Evolutionary conservation across 2,797 vertebrate species (phyloP), one percentile per base, ranked within the genome.

Genomic region (Pygocentrus nattereri): DNA sequence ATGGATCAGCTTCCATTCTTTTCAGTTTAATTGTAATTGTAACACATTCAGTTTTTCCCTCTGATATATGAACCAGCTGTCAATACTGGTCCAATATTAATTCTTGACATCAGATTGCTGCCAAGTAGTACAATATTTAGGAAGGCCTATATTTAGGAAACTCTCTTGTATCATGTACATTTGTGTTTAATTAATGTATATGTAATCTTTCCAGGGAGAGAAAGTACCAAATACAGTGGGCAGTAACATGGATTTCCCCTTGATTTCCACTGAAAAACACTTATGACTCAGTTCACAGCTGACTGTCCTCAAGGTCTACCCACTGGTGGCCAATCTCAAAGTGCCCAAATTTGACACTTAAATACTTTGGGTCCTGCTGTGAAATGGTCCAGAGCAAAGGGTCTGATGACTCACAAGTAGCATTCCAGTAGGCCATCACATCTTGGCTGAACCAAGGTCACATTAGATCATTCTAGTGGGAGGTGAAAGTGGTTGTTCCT

Each of bases 341-440:
- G 41, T 62, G 47, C 1, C 27, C 25, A 74, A 30, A 15, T 8
- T 41, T 4, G 19, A 18, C 23, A 67, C n/a, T 79, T 41, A 71
- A 79, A 65, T n/a, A 71, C 44, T 30, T 15, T 71, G 25, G 23
- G 61, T 34, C 69, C 15, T 44, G 65, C 10, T 71, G 69, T 71
- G 27, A 64, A 64, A 21, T 18, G 16, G 13, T 64, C 1, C 61
- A 34, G 18, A 64, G 27, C 31, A 2, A 34, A 19, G 41, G 41
- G n/a, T 71, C 27, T 34, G 62, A 74, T 38, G 25, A 38, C 23
- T 8, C 31, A n/a, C 19, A 79, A 62, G 16, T 38, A 19, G 5
- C 11, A 64, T 30, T 47, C 10, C 59, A 41, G 23, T 25, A 5
- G 23, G 23, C 23, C 1, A 2, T 6, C 5, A 41, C 25, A 13